phyloP scores from a whole-genome alignment of 2,888 invertebrate species.

The Noctuana brunneofusca region DNA sequence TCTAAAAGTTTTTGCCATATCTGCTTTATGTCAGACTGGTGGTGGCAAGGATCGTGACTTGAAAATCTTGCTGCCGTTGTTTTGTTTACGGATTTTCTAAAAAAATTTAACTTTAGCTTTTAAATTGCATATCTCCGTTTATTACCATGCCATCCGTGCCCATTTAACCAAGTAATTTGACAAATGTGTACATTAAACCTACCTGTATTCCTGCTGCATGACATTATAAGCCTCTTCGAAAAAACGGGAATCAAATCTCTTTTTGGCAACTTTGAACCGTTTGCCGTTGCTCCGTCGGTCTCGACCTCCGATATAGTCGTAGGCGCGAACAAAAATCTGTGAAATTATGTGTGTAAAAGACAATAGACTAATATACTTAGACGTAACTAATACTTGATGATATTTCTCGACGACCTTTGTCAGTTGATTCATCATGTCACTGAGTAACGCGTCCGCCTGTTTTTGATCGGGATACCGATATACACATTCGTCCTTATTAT shows the following conservation, averaged over 20 bases:
- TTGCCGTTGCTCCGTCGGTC: conserved; percentile 36
- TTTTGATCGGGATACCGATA: conserved; percentile 51
- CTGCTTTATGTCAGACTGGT: conserved; percentile 46
- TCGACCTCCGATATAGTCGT: conserved; percentile 36
- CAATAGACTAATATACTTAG: neutral
- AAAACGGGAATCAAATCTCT: conserved; percentile 42
- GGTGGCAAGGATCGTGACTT: conserved; percentile 43
- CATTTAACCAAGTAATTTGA: neutral
- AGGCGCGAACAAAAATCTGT: conserved; percentile 49
- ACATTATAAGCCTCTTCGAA: conserved; percentile 52
- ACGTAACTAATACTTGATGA: too few species aligned
- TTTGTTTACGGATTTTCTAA: conserved; percentile 45
- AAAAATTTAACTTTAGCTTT: neutral
- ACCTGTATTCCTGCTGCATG: conserved; percentile 53
- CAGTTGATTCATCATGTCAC: conserved; percentile 58
- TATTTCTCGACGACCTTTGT: too few species aligned
- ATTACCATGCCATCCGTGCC: neutral
- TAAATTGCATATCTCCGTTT: neutral
- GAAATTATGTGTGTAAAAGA: neutral
- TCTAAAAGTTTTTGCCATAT: conserved; percentile 50
- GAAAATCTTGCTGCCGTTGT: conserved; percentile 24
- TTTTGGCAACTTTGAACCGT: conserved; percentile 46
- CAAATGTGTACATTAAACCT: neutral
- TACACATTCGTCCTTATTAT: conserved; percentile 44
- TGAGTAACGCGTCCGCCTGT: conserved; percentile 51